A percentile compares a stretch with the other conserved stretches of the same genome.
phyloP scores from a whole-genome alignment of 2,888 invertebrate genomes.

The Drosophila aldrichi region DNA sequence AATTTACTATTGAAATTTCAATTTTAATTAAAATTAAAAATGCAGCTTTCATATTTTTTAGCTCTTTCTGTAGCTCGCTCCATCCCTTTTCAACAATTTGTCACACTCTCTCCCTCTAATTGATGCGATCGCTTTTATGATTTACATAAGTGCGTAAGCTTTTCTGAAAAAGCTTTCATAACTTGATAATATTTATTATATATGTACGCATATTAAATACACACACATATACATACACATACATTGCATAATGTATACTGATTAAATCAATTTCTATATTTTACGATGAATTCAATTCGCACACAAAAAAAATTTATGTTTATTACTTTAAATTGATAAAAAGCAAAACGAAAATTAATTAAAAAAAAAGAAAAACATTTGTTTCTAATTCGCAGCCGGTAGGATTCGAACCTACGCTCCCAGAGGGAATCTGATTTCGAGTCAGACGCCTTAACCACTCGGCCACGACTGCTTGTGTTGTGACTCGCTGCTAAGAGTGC shows the following conservation, averaged over 20 bases:
- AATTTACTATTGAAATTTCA: not conserved
- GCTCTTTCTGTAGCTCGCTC: not conserved
- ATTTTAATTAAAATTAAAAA: not conserved
- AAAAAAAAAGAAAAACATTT: not conserved
- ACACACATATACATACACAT: not conserved
- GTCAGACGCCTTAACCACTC: constrained; percentile 86
- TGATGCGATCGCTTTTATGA: constrained; percentile 8
- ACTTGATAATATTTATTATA: not conserved
- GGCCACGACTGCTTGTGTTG: constrained; percentile 83
- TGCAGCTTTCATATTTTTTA: no score
- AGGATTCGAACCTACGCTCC: constrained; percentile 95
- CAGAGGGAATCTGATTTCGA: constrained; percentile 90
- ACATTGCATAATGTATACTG: not conserved
- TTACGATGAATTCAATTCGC: not conserved
- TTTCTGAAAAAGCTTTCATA: not conserved
- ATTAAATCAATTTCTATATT: not conserved
- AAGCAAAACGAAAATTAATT: not conserved
- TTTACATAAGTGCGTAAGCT: not conserved
- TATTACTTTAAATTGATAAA: not conserved
- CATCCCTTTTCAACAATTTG: not conserved
- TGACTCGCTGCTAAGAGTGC: not conserved
- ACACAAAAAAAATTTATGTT: not conserved
- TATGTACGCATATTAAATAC: no score
- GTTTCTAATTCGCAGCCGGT: constrained; percentile 88
- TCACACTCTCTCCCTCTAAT: not conserved